A percentile compares a stretch with the other conserved stretches of the same genome.
phyloP scores from a whole-genome alignment of 2,113 vertebrate species.

The Antechinus stuartii region DNA sequence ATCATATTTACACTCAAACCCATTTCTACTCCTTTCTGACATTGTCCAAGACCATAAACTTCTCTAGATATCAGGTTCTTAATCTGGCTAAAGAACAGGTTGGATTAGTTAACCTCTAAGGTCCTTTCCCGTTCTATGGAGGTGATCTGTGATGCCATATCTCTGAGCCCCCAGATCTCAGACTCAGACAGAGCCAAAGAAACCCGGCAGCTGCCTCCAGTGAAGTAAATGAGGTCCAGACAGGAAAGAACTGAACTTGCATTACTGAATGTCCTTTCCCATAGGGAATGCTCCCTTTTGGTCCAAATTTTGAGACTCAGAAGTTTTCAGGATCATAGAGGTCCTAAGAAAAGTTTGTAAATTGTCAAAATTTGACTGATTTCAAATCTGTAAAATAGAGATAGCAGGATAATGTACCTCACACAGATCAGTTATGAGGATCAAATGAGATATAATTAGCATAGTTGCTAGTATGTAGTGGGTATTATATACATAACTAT shows the following conservation, averaged over 20 bases:
- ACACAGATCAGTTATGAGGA: background rate
- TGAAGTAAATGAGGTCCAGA: background rate
- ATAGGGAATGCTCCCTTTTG: no score
- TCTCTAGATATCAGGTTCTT: background rate
- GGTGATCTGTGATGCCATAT: background rate
- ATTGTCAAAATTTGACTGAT: background rate
- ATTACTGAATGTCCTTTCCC: background rate
- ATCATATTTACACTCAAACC: background rate
- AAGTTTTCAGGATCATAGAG: background rate
- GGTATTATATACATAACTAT: background rate
- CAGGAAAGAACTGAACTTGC: background rate
- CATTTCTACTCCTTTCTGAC: background rate
- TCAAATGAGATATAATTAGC: background rate
- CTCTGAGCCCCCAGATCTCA: background rate
- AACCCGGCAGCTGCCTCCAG: background rate
- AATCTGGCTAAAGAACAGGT: background rate
- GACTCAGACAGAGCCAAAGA: background rate
- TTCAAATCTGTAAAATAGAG: background rate
- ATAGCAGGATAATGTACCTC: background rate
- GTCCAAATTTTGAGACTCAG: background rate
- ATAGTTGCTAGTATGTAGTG: background rate
- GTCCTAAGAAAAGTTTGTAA: rapidly evolving
- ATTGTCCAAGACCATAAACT: background rate
- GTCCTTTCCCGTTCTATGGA: background rate
- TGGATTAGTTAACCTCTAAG: background rate